Evolutionary conservation across 2,797 vertebrate genomes (phyloP).

Genomic region (Falco biarmicus): DNA sequence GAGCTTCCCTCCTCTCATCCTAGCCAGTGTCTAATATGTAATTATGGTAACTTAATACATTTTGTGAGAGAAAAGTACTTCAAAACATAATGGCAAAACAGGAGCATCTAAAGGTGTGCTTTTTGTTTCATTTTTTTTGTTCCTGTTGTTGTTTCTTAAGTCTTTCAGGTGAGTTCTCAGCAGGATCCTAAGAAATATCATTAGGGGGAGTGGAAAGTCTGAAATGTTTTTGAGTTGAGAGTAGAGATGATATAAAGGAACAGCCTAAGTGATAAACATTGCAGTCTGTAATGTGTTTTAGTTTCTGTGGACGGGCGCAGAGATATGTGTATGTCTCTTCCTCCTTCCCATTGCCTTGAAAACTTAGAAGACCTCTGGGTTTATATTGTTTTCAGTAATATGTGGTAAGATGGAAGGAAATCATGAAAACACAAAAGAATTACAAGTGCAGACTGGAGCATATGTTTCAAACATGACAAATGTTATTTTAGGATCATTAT

Average conservation of each 20-base stretch:
- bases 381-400: not conserved
- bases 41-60: not conserved
- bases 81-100: not conserved
- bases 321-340: not conserved
- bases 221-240: not conserved
- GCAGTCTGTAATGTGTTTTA: not conserved
- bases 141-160: not conserved
- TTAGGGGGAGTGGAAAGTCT: not conserved
- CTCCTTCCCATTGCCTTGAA: not conserved
- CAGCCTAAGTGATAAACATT: not conserved
- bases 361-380: not conserved
- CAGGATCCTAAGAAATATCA: not conserved
- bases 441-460: conserved; percentile 9
- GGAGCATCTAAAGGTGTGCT: not conserved
- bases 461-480: conserved; percentile 34
- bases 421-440: not conserved
- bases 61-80: not conserved
- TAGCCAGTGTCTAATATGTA: not conserved
- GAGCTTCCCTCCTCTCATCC: not conserved
- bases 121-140: not conserved
- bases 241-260: not conserved
- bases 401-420: not conserved
- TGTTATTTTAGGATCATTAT: conserved; percentile 21
- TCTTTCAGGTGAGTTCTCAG: not conserved
- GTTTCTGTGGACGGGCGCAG: not conserved